Percentiles rank a stretch among this genome's conserved stretches.
Evolutionary conservation across 2,888 invertebrate species (phyloP).

Genomic region (Exocentrus adspersus): DNA sequence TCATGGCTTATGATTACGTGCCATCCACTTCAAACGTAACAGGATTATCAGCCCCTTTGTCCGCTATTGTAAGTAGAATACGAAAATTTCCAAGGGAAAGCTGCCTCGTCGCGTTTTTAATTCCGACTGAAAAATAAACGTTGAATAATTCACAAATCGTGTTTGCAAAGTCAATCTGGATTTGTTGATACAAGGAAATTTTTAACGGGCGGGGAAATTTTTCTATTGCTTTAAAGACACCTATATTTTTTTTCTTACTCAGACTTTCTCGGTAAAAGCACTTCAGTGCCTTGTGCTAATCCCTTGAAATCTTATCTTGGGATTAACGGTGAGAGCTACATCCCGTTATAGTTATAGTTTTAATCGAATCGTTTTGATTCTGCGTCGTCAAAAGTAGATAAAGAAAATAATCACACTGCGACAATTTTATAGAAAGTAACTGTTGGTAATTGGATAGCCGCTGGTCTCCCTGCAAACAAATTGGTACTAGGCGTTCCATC

Average conservation of each 20-base stretch:
- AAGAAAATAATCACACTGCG: not conserved
- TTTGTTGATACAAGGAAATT: not conserved
- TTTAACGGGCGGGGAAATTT: no score
- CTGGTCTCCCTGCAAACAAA: slow-evolving; percentile 66
- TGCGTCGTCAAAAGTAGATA: no score
- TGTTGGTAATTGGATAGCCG: slow-evolving; percentile 38
- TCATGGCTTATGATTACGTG: slow-evolving; percentile 67
- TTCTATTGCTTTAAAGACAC: no score
- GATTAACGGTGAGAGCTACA: not conserved
- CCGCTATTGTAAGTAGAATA: slow-evolving; percentile 49
- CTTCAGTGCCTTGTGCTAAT: not conserved
- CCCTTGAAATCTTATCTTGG: not conserved
- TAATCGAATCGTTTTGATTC: not conserved
- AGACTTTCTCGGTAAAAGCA: no score
- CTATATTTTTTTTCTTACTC: no score
- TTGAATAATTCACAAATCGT: slow-evolving; percentile 14
- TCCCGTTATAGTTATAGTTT: not conserved
- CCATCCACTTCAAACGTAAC: slow-evolving; percentile 54
- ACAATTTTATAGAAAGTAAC: slow-evolving; percentile 29
- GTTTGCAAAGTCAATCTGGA: slow-evolving; percentile 12
- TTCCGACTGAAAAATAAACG: slow-evolving; percentile 8
- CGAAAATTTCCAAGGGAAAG: not conserved
- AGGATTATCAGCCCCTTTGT: slow-evolving; percentile 62
- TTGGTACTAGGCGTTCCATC: slow-evolving; percentile 80
- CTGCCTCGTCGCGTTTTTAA: slow-evolving; percentile 7